Base-by-base conservation (phyloP, 2,888 invertebrate species). In the Cyaniris semiargus region DNA sequence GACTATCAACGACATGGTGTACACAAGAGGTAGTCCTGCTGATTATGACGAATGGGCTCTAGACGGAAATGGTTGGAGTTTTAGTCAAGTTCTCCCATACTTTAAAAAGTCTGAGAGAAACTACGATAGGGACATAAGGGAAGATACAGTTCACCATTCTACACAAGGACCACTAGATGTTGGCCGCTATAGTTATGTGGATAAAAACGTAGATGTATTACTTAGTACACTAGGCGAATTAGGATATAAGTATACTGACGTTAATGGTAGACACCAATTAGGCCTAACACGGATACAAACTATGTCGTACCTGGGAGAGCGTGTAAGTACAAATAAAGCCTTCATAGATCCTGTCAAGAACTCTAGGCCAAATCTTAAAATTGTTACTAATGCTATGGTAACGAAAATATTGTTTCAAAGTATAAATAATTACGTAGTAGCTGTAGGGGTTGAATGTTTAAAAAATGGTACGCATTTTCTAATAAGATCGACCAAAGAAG, bases 101-200 rank as follows among this genome's bases (percentile, higher is more conserved):
- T 94, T 93, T 82, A 94, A 93, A 82, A 91, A 94, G 80, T 94
- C 94, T 1, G 94, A 94, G 86, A 92, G 93, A 79, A 94, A 93
- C 82, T 93, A 92, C 75, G 93, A 94, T 79, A 92, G 89, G 80
- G 94, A 93, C 78, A 91, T 94, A 79, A 87, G 86, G 27, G 93
- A 90, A 82, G 92, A 93, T 80, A 91, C 89, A 81, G 85, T 87
- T 74, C 92, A 89, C 80, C 94, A 94, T 81, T 93, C 94, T 6
- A 90, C 90, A 0, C 89, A 91, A 84, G 94, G 94, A 13, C 93
- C 94, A 1, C 82, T 94, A 7, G 94, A 94, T 80, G 88, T 94
- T 2, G 94, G 93, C 21, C 84, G 93, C 53, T 94, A 94, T 81
- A 90, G 88, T 0, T 89, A 89, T 76, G 91, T 92, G 0, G 94